Conservation (phyloP, 2,797 vertebrate genomes). For the Typhlichthys subterraneus region DNA sequence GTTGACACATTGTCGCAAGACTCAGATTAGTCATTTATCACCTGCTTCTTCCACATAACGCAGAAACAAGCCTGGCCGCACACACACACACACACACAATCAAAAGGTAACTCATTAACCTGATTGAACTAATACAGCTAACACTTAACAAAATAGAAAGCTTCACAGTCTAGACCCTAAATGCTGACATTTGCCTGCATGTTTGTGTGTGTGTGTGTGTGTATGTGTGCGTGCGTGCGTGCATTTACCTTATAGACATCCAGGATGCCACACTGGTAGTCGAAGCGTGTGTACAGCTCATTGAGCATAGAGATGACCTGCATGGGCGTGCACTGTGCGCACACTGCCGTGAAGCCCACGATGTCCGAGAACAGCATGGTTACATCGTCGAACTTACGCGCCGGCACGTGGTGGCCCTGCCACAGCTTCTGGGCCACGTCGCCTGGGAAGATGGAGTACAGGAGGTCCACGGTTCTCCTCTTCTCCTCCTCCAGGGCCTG, state of each 20-base stretch:
- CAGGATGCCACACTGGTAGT: conserved; percentile 97
- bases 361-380: conserved; percentile 99
- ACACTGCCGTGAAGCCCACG: conserved; percentile 97
- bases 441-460: conserved; percentile 97
- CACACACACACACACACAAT: neutral
- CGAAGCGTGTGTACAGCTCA: conserved; percentile 95
- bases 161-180: too few species aligned
- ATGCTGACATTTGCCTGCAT: neutral
- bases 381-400: conserved; percentile 96
- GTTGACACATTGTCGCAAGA: conserved; percentile 66
- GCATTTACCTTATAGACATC: conserved; percentile 95
- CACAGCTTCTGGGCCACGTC: conserved; percentile 96
- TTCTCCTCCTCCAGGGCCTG: conserved; percentile 97
- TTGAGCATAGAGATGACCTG: conserved; percentile 99
- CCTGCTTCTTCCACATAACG: conserved; percentile 54
- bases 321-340: conserved; percentile 97
- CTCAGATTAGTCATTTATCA: conserved; percentile 61
- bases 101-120: too few species aligned
- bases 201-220: neutral
- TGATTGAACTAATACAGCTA: too few species aligned
- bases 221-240: conserved; percentile 3
- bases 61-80: conserved; percentile 11
- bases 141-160: neutral
- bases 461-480: conserved; percentile 94
- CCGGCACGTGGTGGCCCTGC: conserved; percentile 93